A percentile compares a stretch with the other conserved stretches of the same genome.
phyloP scores from a whole-genome alignment of 2,888 invertebrate species.

The Hyalella azteca region DNA sequence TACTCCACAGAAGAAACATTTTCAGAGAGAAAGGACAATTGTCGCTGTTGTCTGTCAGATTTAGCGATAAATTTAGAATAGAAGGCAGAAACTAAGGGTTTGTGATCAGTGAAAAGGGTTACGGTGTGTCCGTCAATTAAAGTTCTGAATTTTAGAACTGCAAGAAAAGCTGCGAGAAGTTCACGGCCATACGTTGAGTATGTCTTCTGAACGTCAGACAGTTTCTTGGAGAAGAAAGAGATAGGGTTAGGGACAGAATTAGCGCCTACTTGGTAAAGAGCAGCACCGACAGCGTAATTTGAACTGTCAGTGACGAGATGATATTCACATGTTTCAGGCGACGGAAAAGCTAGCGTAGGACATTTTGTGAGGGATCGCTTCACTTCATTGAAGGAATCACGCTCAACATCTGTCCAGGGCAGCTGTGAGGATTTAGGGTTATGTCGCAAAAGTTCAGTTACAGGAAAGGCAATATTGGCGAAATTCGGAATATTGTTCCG shows the following conservation, averaged over 20 bases:
- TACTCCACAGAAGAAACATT: too few species aligned
- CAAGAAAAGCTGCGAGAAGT: conserved; percentile 15
- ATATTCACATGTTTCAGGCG: not conserved
- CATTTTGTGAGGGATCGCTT: too few species aligned
- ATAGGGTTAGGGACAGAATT: not conserved
- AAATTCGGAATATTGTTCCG: conserved; percentile 30
- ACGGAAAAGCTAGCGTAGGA: not conserved
- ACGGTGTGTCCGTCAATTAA: not conserved
- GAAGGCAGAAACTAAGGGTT: too few species aligned
- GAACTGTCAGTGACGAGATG: conserved; percentile 33
- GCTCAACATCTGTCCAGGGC: too few species aligned
- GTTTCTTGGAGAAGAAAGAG: conserved; percentile 34
- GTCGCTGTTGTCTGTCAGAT: conserved; percentile 28
- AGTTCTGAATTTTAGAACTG: conserved; percentile 8
- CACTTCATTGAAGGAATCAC: too few species aligned
- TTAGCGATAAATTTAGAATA: not conserved
- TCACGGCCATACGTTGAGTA: conserved; percentile 25
- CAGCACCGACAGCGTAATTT: conserved; percentile 2
- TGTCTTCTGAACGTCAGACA: conserved; percentile 1
- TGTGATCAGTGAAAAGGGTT: conserved; percentile 28
- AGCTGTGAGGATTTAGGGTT: too few species aligned
- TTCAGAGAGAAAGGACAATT: too few species aligned
- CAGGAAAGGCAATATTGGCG: conserved; percentile 10
- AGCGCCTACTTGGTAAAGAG: not conserved
- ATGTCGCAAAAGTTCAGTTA: conserved; percentile 30